phyloP scores from a whole-genome alignment of 2,113 vertebrate species.

The Paratilapia polleni region DNA sequence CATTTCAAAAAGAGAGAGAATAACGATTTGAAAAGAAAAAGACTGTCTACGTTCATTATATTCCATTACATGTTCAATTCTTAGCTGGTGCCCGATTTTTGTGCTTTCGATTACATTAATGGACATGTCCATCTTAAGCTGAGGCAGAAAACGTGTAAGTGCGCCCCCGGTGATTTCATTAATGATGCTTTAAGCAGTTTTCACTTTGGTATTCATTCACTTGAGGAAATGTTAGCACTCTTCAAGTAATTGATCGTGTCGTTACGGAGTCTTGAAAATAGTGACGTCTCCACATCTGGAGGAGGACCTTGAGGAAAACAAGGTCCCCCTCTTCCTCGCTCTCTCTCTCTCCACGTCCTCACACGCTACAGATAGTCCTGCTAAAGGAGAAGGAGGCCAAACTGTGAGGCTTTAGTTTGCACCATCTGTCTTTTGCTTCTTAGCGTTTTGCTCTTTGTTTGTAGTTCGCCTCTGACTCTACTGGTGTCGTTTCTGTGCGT shows the following conservation, averaged over 20 bases:
- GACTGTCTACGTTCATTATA: too few relatives aligned
- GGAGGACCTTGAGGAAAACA: constrained; percentile 65
- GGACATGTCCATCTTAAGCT: background rate
- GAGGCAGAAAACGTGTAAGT: background rate
- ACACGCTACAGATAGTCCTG: constrained; percentile 31
- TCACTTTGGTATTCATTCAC: background rate
- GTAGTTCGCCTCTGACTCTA: background rate
- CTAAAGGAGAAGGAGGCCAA: constrained; percentile 3
- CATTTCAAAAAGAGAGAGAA: too few relatives aligned
- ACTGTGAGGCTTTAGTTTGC: constrained; percentile 42
- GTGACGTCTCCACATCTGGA: constrained; percentile 66
- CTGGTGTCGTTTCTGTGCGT: constrained; percentile 8
- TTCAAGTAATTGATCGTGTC: background rate
- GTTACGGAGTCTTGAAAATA: background rate
- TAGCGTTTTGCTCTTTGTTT: background rate
- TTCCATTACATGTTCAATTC: background rate
- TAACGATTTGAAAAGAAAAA: too few relatives aligned
- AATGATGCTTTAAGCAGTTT: background rate
- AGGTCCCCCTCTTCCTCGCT: background rate
- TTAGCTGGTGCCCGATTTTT: background rate
- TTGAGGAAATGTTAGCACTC: background rate
- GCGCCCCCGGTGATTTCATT: background rate
- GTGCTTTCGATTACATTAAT: background rate
- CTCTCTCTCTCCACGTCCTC: constrained; percentile 65
- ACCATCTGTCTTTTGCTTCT: background rate